Base-by-base conservation (phyloP, 2,797 vertebrate genomes). In the Knipowitschia caucasica region DNA sequence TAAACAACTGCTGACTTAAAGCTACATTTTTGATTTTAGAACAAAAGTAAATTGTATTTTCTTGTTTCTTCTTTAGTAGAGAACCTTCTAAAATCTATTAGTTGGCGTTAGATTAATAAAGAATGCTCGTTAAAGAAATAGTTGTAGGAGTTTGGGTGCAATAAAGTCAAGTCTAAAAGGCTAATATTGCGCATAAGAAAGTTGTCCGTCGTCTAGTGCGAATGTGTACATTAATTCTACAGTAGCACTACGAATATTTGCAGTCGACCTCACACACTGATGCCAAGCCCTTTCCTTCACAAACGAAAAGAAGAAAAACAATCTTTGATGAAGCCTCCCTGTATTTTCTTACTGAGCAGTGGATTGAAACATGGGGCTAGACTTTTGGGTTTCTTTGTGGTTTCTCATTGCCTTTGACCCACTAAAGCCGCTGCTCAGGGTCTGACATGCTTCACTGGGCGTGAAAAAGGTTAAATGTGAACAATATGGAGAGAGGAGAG, bases 381-480 rank as follows among this genome's bases (percentile, higher is more conserved):
- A 3, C 17, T 64, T 42, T 20, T 43, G 24, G 64, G 45, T 70
- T 59, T 53, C 17, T 61, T 46, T 12, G 30, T 4, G 47, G 59
- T 75, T 56, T 72, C 25, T 11, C 2, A 1, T 74, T 64, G 53
- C 64, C 58, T 64, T 21, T 45, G 51, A 50, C 20, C 29, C 39
- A 45, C 34, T 36, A 33, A 40, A 25, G 45, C 15, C 29, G 34
- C 33, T 38, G 63, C 53, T 55, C 29, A 40, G 12, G 30, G 33
- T 64, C 46, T 62, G 51, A 23, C 46, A 56, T 30, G 20, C 64
- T 62, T 53, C 58, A 56, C 40, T 56, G 56, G 53, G 54, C 10
- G 46, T 75, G 42, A 80, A 74, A n/a, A 69, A 67, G 65, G 69
- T 76, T 75, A 67, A 77, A 81, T 54, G 63, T 53, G 52, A 63